Base-by-base conservation (phyloP, 1,140 invertebrate species). In the Diachasmimorpha longicaudata region DNA sequence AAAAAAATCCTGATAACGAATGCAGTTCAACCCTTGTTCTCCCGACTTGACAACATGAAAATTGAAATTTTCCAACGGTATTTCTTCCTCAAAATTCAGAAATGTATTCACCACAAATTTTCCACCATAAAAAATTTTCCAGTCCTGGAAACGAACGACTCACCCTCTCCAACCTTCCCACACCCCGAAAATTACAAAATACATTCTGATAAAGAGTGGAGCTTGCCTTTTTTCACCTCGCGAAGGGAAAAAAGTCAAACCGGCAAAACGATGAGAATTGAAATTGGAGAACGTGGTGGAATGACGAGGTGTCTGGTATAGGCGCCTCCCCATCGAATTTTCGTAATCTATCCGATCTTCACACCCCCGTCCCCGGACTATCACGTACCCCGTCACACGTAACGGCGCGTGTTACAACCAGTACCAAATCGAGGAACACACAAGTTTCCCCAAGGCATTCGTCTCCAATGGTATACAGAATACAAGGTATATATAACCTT, bases 291-390 rank as follows among this genome's bases (percentile, higher is more conserved):
- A 81, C 81, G 82, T 84, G 82, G 79, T 55, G 80, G 82, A 85
- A 84, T 82, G 83, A 85, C 81, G 79, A 85, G 82, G 81, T 83
- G 82, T 82, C 80, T 80, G 77, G 74, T 70, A 42, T 68, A 69
- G 44, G 75, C 76, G 77, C 75, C 77, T 74, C 70, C 81, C 82
- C 74, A 85, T 85, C 77, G 79, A 84, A 85, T 84, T 84, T 81
- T 66, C 78, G 84, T 85, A 85, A 85, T 85, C 82, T 82, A 85
- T 85, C 36, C 78, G 67, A 78, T 76, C 31, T 67, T 44, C 69
- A 52, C 44, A 55, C 44, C 71, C 21, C 46, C 75, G 48, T 23
- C 70, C 58, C 52, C 46, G 48, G 14, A 75, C 74, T 66, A 71
- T 71, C 37, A 76, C 74, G 68, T 76, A 76, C 14, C 69, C 68